Evolutionary conservation across 2,888 invertebrate species (phyloP).

Genomic region (Pristionchus fissidentatus): DNA sequence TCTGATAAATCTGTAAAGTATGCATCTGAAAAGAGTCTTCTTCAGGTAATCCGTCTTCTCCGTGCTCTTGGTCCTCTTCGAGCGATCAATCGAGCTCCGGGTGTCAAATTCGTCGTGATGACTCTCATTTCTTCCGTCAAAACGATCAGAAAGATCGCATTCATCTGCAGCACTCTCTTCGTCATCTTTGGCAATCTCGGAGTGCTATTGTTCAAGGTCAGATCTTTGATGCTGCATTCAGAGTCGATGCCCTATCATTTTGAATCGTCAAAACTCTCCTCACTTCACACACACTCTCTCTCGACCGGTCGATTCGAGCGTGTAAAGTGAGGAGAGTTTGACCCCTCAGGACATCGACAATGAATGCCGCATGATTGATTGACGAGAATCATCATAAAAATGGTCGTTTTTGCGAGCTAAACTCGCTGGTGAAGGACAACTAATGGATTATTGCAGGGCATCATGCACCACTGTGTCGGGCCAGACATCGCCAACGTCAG

Average conservation of each 20-base stretch:
- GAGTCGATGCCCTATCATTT: no score
- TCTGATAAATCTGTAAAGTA: not conserved
- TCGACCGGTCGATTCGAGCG: no score
- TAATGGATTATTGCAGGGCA: slow-evolving; percentile 98
- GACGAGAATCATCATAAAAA: no score
- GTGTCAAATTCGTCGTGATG: slow-evolving; percentile 97
- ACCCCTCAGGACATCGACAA: no score
- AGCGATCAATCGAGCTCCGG: slow-evolving; percentile 98
- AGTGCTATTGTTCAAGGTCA: slow-evolving; percentile 97
- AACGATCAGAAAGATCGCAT: slow-evolving; percentile 99
- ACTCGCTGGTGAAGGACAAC: not conserved
- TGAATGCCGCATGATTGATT: no score
- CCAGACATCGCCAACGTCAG: slow-evolving; percentile 85
- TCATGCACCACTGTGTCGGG: slow-evolving; percentile 94
- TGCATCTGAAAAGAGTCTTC: not conserved
- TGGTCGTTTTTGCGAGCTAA: no score
- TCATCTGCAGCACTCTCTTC: slow-evolving; percentile 99
- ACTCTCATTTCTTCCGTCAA: slow-evolving; percentile 92
- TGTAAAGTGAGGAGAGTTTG: no score
- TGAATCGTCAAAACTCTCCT: no score
- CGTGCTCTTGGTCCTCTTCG: slow-evolving; percentile 92
- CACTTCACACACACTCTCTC: no score
- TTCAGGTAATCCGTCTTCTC: slow-evolving; percentile 86
- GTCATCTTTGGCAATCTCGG: slow-evolving; percentile 99
- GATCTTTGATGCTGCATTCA: no score